Evolutionary conservation across 2,888 invertebrate species (phyloP).

Genomic region (Sipha maydis): DNA sequence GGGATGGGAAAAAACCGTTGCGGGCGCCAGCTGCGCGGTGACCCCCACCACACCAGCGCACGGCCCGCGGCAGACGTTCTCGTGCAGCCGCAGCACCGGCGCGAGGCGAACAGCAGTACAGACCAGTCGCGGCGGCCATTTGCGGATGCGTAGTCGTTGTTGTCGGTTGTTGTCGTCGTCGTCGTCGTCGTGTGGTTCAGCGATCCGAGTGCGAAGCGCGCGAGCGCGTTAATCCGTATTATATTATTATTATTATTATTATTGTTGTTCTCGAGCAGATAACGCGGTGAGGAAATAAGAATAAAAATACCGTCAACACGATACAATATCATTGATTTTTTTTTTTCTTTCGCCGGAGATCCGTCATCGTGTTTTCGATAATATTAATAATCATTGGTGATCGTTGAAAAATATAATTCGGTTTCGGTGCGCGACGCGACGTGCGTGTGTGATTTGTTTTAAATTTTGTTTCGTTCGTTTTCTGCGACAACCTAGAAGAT

Average conservation of each 20-base stretch:
- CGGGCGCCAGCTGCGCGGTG: constrained; percentile 54
- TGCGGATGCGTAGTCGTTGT: constrained; percentile 49
- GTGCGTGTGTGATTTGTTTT: background rate
- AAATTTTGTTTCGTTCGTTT: background rate
- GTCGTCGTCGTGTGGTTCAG: background rate
- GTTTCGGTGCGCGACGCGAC: no score
- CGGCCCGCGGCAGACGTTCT: background rate
- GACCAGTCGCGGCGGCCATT: constrained; percentile 57
- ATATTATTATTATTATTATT: constrained; percentile 1
- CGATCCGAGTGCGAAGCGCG: constrained; percentile 4
- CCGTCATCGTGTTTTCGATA: background rate
- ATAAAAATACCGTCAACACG: background rate
- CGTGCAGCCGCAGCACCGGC: constrained; percentile 1
- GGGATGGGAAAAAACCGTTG: constrained; percentile 49
- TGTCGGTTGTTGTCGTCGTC: constrained; percentile 34
- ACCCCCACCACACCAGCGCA: background rate
- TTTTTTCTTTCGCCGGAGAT: background rate
- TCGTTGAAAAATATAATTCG: no score
- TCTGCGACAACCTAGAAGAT: background rate
- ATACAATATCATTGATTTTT: background rate
- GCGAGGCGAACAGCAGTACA: background rate
- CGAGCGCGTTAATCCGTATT: background rate
- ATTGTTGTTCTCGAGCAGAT: background rate
- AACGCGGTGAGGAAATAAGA: background rate
- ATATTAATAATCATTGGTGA: background rate